These are phyloP conservation scores for Halichoeres trimaculatus DNA, from an alignment of 2,113 vertebrate genomes.

Conservation along the genomic window DNA sequence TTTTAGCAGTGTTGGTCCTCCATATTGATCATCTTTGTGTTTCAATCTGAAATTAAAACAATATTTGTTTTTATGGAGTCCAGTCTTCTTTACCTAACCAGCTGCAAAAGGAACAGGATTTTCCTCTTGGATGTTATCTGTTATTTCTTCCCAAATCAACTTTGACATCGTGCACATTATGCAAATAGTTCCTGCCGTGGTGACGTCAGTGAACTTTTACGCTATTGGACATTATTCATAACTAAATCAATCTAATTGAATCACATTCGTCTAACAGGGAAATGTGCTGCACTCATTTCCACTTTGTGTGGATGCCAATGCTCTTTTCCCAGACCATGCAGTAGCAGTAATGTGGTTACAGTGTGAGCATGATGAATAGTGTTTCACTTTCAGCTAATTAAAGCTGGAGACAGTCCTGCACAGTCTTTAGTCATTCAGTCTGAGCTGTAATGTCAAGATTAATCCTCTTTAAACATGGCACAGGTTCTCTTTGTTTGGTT, in stretches of 20 bases:
- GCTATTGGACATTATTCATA: neutral
- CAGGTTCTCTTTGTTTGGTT: no score
- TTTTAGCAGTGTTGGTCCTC: no score
- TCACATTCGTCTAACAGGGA: slow-evolving; percentile 5
- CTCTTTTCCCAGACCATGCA: slow-evolving; percentile 37
- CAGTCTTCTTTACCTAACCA: neutral
- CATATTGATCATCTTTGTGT: no score
- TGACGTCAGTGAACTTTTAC: neutral
- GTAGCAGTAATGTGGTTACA: slow-evolving; percentile 52
- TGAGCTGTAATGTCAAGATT: no score
- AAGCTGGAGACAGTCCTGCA: no score
- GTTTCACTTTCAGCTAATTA: slow-evolving; percentile 20
- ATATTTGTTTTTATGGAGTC: no score
- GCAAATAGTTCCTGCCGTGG: neutral
- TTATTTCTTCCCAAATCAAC: neutral
- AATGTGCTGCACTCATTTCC: slow-evolving; percentile 9
- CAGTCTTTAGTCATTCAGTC: no score
- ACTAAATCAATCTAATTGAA: slow-evolving; percentile 9
- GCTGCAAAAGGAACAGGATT: no score
- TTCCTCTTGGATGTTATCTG: neutral
- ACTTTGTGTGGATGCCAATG: slow-evolving; percentile 36
- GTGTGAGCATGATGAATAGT: slow-evolving; percentile 34
- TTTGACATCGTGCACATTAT: neutral
- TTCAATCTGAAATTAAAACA: neutral
- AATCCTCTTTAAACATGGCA: no score